Conservation (phyloP, 2,797 vertebrate genomes). For the Linurgus olivaceus region DNA sequence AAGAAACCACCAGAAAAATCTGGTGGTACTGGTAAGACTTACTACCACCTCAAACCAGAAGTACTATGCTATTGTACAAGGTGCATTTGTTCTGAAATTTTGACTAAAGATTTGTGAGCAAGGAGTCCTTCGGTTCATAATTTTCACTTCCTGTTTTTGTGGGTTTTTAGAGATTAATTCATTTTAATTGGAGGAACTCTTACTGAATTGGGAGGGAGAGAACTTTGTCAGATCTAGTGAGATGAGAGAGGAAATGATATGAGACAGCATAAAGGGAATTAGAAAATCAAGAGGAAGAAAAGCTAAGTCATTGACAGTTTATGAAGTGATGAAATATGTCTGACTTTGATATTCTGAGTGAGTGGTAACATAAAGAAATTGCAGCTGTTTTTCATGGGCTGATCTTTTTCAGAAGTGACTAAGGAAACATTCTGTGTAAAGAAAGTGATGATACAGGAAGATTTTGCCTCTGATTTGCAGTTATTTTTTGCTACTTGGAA, state of each 20-base stretch:
- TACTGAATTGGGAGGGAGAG: not conserved
- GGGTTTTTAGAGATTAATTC: not conserved
- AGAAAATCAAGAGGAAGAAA: not conserved
- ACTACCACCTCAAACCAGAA: not conserved
- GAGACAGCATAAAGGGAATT: not conserved
- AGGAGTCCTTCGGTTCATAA: not conserved
- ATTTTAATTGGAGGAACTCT: not conserved
- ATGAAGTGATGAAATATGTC: not conserved
- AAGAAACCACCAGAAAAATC: not conserved
- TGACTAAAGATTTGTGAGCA: not conserved
- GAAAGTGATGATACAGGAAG: not conserved
- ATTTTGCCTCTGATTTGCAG: not conserved
- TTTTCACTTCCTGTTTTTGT: not conserved
- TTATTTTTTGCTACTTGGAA: not conserved
- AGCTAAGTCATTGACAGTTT: not conserved
- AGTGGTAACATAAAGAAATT: not conserved
- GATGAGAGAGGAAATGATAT: not conserved
- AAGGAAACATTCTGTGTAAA: not conserved
- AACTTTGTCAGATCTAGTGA: not conserved
- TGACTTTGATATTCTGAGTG: not conserved
- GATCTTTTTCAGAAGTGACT: not conserved
- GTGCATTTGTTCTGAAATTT: not conserved
- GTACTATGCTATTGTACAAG: not conserved
- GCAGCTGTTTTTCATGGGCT: not conserved
- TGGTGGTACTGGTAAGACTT: not conserved